These are phyloP conservation scores for Dromiciops gliroides DNA, from an alignment of 2,113 vertebrate genomes.

Conservation along the genomic window DNA sequence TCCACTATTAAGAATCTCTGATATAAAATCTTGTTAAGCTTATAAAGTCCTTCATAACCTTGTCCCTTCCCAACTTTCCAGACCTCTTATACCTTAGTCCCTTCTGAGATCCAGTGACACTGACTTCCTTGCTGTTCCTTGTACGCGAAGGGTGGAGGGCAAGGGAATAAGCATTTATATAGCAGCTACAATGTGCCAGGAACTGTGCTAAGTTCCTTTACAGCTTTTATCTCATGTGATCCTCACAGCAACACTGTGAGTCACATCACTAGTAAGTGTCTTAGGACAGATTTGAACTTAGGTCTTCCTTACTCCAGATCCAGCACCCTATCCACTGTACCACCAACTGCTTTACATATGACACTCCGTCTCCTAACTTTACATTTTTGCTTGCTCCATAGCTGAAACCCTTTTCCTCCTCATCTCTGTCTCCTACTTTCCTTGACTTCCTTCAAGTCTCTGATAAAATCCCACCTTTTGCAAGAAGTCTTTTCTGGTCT, in stretches of 20 bases:
- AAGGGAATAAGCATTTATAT: neutral
- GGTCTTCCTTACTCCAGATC: neutral
- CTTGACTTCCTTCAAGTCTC: neutral
- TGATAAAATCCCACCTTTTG: neutral
- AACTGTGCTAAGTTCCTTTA: neutral
- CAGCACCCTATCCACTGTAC: neutral
- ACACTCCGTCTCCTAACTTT: neutral
- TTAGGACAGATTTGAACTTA: neutral
- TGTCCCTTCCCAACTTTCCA: neutral
- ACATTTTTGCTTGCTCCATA: neutral
- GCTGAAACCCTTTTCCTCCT: neutral
- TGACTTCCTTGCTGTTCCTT: neutral
- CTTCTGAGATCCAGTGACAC: neutral
- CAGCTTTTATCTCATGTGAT: neutral
- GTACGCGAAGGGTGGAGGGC: neutral
- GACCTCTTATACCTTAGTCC: neutral
- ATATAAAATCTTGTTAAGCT: neutral
- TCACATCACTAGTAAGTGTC: neutral
- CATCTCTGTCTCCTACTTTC: neutral
- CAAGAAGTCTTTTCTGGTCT: neutral
- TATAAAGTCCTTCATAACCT: neutral
- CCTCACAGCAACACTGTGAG: neutral
- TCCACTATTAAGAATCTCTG: neutral
- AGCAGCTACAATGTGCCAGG: neutral
- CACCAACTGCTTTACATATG: neutral